Evolutionary conservation across 1,140 invertebrate species (phyloP), one percentile per base, ranked within the genome.

Genomic region (Ceratina calcarata): DNA sequence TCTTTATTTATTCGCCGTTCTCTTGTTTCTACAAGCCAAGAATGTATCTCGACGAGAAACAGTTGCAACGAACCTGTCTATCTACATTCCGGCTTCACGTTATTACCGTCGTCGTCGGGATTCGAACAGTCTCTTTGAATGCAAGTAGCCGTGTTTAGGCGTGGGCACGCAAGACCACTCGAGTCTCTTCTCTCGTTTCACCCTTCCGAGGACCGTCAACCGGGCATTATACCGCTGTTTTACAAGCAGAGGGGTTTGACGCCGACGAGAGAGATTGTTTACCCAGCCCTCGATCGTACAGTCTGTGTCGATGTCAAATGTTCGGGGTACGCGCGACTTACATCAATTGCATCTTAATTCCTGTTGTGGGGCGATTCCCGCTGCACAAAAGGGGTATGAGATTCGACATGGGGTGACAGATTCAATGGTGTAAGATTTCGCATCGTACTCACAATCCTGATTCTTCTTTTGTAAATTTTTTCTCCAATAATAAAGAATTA

Each of bases 161-260:
- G 73, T 64, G 65, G 55, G 72, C 73, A 80, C 78, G 78, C 55
- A 80, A 75, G 62, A 49, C 45, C 78, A 64, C 73, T 80, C 65
- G 65, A 69, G 62, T 18, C 20, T 16, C 32, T 22, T 8, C 12
- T 66, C 62, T 45, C 62, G 53, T 15, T n/a, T 27, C 65, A 7
- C n/a, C 24, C 77, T 49, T 57, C 57, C 24, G 3, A 27, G 37
- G 3, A 13, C 37, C 22, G 68, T 49, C 68, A 27, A 6, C 37
- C 24, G 62, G 53, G 22, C 45, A 67, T 79, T 74, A 66, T 79
- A 74, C 71, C 78, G 71, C n/a, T 65, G 53, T 74, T 79, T 74
- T 45, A 61, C 62, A 37, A 58, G 22, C 32, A 16, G 8, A 71
- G 49, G 51, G 76, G 58, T 27, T 45, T 45, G 64, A 45, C 66